Conservation (phyloP, 2,888 invertebrate species). For the Hypselothyrea guttata region DNA sequence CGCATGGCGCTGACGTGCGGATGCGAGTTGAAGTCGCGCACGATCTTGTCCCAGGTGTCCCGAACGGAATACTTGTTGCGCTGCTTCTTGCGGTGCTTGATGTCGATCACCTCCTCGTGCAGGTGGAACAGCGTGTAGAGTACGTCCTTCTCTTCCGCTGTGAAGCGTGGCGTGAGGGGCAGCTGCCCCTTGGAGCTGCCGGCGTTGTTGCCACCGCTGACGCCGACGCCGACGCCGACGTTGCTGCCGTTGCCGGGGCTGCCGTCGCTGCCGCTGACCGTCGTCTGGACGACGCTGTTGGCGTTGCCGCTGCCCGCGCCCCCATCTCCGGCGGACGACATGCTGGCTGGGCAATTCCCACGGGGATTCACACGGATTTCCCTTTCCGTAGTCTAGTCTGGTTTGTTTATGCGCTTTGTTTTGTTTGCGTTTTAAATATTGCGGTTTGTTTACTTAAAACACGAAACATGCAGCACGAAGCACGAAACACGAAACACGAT, state of each 20-base stretch:
- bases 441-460: slow-evolving; percentile 53
- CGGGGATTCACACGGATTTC: too few species aligned
- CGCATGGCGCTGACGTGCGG: slow-evolving; percentile 77
- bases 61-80: slow-evolving; percentile 80
- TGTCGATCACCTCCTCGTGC: slow-evolving; percentile 82
- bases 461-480: slow-evolving; percentile 20
- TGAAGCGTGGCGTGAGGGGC: slow-evolving; percentile 80
- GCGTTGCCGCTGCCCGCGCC: slow-evolving; percentile 28
- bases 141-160: slow-evolving; percentile 81
- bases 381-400: too few species aligned
- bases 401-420: slow-evolving; percentile 9
- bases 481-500: slow-evolving; percentile 30
- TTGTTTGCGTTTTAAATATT: slow-evolving; percentile 19
- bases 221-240: slow-evolving; percentile 13
- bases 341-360: too few species aligned
- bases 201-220: slow-evolving; percentile 29
- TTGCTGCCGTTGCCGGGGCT: slow-evolving; percentile 5
- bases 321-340: slow-evolving; percentile 51
- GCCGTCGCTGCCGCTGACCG: slow-evolving; percentile 7
- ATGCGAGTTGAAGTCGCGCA: slow-evolving; percentile 79
- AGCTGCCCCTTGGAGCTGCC: slow-evolving; percentile 52
- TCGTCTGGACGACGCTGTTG: slow-evolving; percentile 4
- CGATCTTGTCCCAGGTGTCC: slow-evolving; percentile 81
- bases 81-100: slow-evolving; percentile 80
- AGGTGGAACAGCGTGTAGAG: slow-evolving; percentile 78